These are phyloP conservation scores for Macrostomum lignano DNA, from an alignment of 1,140 invertebrate genomes.

Conservation along the genomic window DNA sequence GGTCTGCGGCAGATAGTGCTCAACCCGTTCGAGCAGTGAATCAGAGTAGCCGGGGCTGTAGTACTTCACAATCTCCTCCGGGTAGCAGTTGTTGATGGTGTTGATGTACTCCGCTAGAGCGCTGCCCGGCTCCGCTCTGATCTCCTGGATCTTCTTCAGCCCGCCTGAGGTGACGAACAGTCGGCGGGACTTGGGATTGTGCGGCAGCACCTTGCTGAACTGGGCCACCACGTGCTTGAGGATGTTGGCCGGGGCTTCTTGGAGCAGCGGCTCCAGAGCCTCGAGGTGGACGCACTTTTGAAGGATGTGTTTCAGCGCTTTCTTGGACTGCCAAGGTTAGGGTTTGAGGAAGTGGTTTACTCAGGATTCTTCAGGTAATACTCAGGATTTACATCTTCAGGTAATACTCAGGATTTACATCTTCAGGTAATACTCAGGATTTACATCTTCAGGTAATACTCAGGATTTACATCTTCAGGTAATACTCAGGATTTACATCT, in stretches of 20 bases:
- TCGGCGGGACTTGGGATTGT: constrained; percentile 42
- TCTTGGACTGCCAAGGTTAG: constrained; percentile 19
- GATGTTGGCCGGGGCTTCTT: constrained; percentile 41
- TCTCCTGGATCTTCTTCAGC: constrained; percentile 43
- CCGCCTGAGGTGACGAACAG: constrained; percentile 47
- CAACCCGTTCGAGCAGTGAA: constrained; percentile 40
- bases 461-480: no score
- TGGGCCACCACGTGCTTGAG: constrained; percentile 48
- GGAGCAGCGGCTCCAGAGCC: constrained; percentile 41
- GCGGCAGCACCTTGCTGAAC: constrained; percentile 48
- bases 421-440: no score
- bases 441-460: no score
- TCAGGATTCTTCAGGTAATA: no score
- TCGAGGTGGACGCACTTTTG: constrained; percentile 42
- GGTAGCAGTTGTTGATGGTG: constrained; percentile 50
- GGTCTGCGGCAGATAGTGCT: constrained; percentile 21
- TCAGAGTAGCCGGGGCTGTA: constrained; percentile 50
- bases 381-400: no score
- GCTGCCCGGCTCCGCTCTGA: constrained; percentile 40
- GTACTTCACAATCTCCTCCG: constrained; percentile 52
- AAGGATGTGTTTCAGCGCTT: constrained; percentile 38
- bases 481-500: no score
- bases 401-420: no score
- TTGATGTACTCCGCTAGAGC: constrained; percentile 42
- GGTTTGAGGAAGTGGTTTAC: no score